Evolutionary conservation across 2,797 vertebrate genomes (phyloP), one percentile per base, ranked within the genome.

Genomic region (Scomberomorus guttatus): DNA sequence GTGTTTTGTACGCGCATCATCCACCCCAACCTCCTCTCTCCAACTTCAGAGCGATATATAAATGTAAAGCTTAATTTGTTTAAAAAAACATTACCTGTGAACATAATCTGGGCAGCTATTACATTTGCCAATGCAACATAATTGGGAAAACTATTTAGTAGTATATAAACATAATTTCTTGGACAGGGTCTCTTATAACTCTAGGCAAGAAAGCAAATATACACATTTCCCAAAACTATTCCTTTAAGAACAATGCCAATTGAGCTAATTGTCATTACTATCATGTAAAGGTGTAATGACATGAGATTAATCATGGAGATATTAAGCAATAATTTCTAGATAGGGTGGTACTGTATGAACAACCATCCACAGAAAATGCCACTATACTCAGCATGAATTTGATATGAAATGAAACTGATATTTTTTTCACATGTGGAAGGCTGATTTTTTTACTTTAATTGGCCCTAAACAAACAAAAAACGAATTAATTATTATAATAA

Each of bases 331-430:
- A 22, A 34, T 69, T 62, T 63, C 20, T 14, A 22, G 13, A 34
- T 11, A 24, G n/a, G 20, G 20, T 27, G 15, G 32, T 11, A 42
- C 39, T 42, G 39, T 14, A 14, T 42, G 39, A 42, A 4, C 39
- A 46, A n/a, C 12, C 10, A 24, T 32, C 46, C 25, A 64, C 42
- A 50, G 24, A 57, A 65, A 5, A 6, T 50, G 20, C 44, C 17
- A 48, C n/a, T 60, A 50, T 25, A 13, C 13, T 52, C 56, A 67
- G 46, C 72, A 63, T 72, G 58, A 39, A 67, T 42, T n/a, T 63
- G 39, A 46, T 25, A 34, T 67, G 24, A 48, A 39, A 70, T 37
- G 10, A 56, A 39, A 54, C 51, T 58, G 2, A 13, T 51, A n/a
- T 54, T 57, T 70, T 56, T 18, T 69, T 73, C 17, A 50, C 6